phyloP scores from a whole-genome alignment of 1,140 invertebrate genomes.

The Drosophila ambigua region DNA sequence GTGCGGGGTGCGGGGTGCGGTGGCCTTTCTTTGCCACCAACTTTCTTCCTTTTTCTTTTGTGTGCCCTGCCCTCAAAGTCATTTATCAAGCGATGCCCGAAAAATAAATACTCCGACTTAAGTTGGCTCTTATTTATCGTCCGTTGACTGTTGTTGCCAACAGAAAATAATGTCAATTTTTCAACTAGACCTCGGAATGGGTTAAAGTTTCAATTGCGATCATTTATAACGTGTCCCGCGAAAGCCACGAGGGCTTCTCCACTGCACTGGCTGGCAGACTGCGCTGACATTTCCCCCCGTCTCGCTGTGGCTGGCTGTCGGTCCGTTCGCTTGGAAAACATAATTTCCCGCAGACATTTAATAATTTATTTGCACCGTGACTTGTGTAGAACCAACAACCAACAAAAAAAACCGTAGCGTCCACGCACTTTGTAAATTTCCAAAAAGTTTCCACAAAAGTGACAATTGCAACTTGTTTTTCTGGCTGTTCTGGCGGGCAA shows the following conservation, averaged over 20 bases:
- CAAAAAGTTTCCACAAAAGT: constrained; percentile 50
- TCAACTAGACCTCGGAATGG: constrained; percentile 51
- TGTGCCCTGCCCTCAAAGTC: constrained; percentile 52
- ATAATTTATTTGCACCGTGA: constrained; percentile 65
- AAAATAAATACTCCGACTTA: constrained; percentile 66
- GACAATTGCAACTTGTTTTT: constrained; percentile 68
- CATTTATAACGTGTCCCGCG: constrained; percentile 44
- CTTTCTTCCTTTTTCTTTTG: constrained; percentile 5
- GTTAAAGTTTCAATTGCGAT: constrained; percentile 76
- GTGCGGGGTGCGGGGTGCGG: constrained; percentile 19
- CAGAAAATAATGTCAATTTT: constrained; percentile 69
- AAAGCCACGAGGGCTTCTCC: constrained; percentile 2
- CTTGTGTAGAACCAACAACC: constrained; percentile 43
- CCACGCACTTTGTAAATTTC: constrained; percentile 30
- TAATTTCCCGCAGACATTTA: constrained; percentile 45
- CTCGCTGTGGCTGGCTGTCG: not conserved
- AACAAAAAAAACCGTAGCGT: constrained; percentile 5
- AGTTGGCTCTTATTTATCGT: constrained; percentile 69
- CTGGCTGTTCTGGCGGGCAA: constrained; percentile 28
- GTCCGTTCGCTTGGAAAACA: constrained; percentile 13
- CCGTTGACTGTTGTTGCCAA: constrained; percentile 37
- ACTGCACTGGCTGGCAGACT: not conserved
- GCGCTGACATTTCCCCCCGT: constrained; percentile 15
- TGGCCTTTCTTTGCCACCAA: not conserved
- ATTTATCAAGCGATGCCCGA: constrained; percentile 67